Conservation (phyloP, 2,797 vertebrate genomes). For the Chiloscyllium punctatum region DNA sequence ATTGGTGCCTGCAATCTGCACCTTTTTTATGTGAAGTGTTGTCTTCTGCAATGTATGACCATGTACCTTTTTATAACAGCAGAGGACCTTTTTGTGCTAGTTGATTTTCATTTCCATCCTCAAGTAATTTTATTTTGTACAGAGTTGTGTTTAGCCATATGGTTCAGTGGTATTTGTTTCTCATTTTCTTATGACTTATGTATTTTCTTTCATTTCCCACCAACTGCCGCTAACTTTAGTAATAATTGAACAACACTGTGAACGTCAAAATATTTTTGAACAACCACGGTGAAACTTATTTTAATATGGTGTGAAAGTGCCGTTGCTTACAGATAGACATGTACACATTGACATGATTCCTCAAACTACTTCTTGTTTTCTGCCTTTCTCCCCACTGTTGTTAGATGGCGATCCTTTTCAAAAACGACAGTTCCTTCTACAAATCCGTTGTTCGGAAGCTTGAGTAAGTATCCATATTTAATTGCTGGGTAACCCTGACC, state of each 20-base stretch:
- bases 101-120: not conserved
- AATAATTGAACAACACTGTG: too few relatives aligned
- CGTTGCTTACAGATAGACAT: not conserved
- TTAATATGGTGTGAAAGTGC: not conserved
- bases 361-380: not conserved
- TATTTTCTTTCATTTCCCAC: not conserved
- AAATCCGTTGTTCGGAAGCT: not conserved
- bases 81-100: not conserved
- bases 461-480: not conserved
- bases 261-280: not conserved
- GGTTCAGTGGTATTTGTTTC: not conserved
- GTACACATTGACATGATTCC: not conserved
- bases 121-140: not conserved
- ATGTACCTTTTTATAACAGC: not conserved
- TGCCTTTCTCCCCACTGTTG: not conserved
- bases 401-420: not conserved
- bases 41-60: not conserved
- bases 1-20: not conserved
- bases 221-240: not conserved
- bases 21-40: not conserved
- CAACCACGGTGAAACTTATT: not conserved
- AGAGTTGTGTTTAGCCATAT: not conserved
- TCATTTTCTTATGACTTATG: not conserved
- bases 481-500: not conserved
- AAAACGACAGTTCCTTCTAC: not conserved